Evolutionary conservation across 2,797 vertebrate species (phyloP).

Genomic region (Gephyroberyx darwinii): DNA sequence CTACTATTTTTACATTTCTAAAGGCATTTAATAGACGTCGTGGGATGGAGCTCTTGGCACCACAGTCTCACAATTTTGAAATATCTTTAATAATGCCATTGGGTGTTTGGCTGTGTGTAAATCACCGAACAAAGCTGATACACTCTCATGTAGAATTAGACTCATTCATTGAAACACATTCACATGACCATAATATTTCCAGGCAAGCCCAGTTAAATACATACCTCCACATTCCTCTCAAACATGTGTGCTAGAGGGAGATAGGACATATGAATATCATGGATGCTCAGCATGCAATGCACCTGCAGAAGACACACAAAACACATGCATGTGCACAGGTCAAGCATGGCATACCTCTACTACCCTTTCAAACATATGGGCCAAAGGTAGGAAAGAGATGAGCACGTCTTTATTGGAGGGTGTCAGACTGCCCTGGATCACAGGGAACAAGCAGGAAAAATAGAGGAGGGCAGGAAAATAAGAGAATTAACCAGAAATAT

Average conservation of each 20-base stretch:
- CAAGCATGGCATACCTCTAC: conserved; percentile 85
- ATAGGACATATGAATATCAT: conserved; percentile 83
- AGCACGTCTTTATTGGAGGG: conserved; percentile 83
- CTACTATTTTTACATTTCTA: neutral
- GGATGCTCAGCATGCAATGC: conserved; percentile 72
- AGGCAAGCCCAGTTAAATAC: conserved; percentile 41
- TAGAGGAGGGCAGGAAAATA: conserved; percentile 1
- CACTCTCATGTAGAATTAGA: neutral
- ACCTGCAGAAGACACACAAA: conserved; percentile 79
- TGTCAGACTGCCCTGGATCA: conserved; percentile 65
- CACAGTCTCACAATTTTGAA: too few species aligned
- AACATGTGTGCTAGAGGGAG: conserved; percentile 87
- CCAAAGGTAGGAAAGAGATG: conserved; percentile 96
- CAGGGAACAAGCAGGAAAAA: conserved; percentile 24
- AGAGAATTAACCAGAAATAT: conserved; percentile 6
- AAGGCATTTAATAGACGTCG: too few species aligned
- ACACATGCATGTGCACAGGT: conserved; percentile 62
- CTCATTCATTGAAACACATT: too few species aligned
- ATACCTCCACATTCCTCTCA: conserved; percentile 87
- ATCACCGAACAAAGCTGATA: neutral
- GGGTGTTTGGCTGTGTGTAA: neutral
- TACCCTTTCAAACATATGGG: conserved; percentile 96
- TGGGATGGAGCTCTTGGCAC: too few species aligned
- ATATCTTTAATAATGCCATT: too few species aligned
- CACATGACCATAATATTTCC: neutral